Evolutionary conservation across 2,888 invertebrate genomes (phyloP).

Genomic region (Zhengitettix transpicula): DNA sequence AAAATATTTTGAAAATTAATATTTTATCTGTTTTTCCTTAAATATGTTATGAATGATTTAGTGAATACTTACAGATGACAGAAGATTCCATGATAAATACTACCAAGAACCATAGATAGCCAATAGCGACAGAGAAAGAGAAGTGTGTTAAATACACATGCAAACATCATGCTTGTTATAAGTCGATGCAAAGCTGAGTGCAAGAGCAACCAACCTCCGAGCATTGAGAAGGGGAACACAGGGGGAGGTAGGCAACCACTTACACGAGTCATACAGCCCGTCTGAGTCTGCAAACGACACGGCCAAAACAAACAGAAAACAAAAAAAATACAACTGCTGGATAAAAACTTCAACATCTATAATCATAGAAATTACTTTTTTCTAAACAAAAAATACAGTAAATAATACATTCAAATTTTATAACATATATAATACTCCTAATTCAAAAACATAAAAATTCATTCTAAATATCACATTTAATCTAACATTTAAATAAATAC

Average conservation of each 20-base stretch:
- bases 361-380: background rate
- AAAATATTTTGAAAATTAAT: no score
- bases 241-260: slow-evolving; percentile 21
- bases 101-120: no score
- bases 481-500: no score
- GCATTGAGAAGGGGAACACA: background rate
- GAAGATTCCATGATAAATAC: no score
- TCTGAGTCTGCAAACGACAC: slow-evolving; percentile 26
- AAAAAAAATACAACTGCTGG: slow-evolving; percentile 7
- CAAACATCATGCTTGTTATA: background rate
- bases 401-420: no score
- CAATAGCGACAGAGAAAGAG: background rate
- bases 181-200: background rate
- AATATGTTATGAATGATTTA: no score
- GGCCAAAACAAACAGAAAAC: slow-evolving; percentile 21
- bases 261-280: slow-evolving; percentile 29
- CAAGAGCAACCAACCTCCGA: background rate
- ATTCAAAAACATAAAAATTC: no score
- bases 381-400: no score
- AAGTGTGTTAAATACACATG: background rate
- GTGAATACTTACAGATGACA: no score
- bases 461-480: no score
- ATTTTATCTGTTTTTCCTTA: no score
- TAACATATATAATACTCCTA: no score
- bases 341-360: background rate